Base-by-base conservation (phyloP, 2,113 vertebrate species). In the Chaetops frenatus region DNA sequence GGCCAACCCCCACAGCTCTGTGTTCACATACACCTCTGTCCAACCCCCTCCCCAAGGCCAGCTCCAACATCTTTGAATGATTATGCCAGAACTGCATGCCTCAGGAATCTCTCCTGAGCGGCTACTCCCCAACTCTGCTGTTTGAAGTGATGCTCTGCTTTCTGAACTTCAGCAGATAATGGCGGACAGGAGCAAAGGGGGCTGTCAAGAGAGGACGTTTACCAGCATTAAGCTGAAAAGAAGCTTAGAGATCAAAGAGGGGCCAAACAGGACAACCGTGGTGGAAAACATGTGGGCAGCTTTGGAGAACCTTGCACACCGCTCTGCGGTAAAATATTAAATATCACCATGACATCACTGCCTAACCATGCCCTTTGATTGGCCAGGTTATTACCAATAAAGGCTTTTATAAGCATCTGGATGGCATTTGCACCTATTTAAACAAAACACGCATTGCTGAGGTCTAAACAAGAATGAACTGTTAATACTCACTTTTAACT, bases 111-210 rank as follows among this genome's bases (percentile, higher is more conserved):
- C 97, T 95, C 95, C 95, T 98, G 98, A 97, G 95, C 94, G 70
- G 98, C 97, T 96, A 97, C 98, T 98, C 98, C 97, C 97, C 96
- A 81, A 92, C 92, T 97, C 95, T 74, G 93, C 97, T 93, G 97
- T 98, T 98, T 98, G 98, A 98, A 98, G 98, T 98, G 97, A 98
- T 98, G 98, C 96, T 98, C 97, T 98, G 98, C 96, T 98, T 98
- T 98, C 97, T 98, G 98, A 98, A 98, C 97, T 98, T 97, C 97
- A 90, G 97, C 97, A 98, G 98, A 98, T 98, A 98, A 98, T 98
- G 97, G 97, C 85, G 97, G 97, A 97, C 97, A 97, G 97, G 98
- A 98, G 97, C 98, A 98, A 97, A 98, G 95, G 96, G 97, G 95
- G 97, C 97, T 98, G 96, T 97, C 97, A 98, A 97, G 97, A 96